These are phyloP conservation scores for Macaca fascicularis DNA, from an alignment of 2,113 vertebrate species.

Conservation along the genomic window T2T-MFA8v1.1 NC_088376.1:39747501-39748000, in stretches of 20 bases:
- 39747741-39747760: neutral
- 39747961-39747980: neutral
- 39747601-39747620: conserved; percentile 32
- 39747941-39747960: neutral
- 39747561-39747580: conserved; percentile 37
- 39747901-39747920: neutral
- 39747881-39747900: neutral
- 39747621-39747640: neutral
- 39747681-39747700: neutral
- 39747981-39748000: neutral
- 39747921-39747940: neutral
- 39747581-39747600: neutral
- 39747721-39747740: neutral
- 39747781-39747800: neutral
- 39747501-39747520: conserved; percentile 13
- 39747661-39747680: neutral
- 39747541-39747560: conserved; percentile 43
- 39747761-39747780: neutral
- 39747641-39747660: neutral
- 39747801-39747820: neutral
- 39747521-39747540: conserved; percentile 31
- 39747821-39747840: neutral
- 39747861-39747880: neutral
- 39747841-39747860: neutral
- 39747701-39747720: neutral